Evolutionary conservation across 2,888 invertebrate genomes (phyloP), one percentile per base, ranked within the genome.

Genomic region (Ornithoptera alexandrae): DNA sequence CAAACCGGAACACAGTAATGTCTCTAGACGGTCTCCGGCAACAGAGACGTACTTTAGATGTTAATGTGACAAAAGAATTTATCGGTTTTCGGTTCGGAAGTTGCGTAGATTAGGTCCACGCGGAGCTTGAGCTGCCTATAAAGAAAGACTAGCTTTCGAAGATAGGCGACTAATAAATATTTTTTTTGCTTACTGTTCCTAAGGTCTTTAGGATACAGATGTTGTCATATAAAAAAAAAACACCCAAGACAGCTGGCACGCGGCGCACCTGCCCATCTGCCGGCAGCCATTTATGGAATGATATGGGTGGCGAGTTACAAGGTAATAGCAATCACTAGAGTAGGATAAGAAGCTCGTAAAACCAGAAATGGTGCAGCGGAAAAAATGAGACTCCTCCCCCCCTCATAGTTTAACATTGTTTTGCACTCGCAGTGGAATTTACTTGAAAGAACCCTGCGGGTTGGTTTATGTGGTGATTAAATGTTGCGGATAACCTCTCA

Each of bases 201-300:
- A 53, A n/a, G 53, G 65, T 68, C 24, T 60, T 70, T 59, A 66
- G 70, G 18, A 58, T 70, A 75, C 75, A 79, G 77, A 74, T 72
- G 74, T 76, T 75, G 74, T 68, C 57, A 65, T 71, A 56, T 68
- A 70, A 72, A 72, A 77, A 76, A 76, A 78, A 78, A 63, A 76
- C 74, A 58, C 70, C 58, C 50, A 46, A 76, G 84, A 81, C 87
- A 86, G 85, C 82, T 85, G 84, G 84, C 82, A 81, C 79, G 79
- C 80, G 82, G 75, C 68, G 72, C 88, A 87, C 86, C 87, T 88
- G 88, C 81, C 78, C 83, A 81, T 84, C 83, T 84, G 85, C 79
- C 77, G 69, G 66, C 72, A 73, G n/a, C 66, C 60, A 66, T 36
- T 42, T 65, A 65, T 20, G 71, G 46, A 46, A 46, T 46, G 46